Conservation (phyloP, 2,888 invertebrate species). For the Cremastinae sp. region DNA sequence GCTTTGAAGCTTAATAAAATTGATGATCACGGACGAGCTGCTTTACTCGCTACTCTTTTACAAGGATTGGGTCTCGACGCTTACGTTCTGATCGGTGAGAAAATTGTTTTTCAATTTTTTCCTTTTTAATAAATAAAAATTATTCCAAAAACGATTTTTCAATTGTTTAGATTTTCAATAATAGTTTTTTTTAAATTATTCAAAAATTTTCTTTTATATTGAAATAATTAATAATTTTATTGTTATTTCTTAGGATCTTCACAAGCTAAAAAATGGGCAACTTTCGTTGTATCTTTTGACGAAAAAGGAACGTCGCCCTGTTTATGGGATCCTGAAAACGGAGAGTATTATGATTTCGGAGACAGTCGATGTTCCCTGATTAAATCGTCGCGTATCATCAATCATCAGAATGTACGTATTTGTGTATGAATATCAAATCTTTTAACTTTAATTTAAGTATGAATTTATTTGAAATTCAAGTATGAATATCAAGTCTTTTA, state of each 20-base stretch:
- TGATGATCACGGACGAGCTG: constrained; percentile 77
- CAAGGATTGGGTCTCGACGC: constrained; percentile 73
- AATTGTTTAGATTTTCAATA: neutral
- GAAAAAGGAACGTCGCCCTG: constrained; percentile 65
- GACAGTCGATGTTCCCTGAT: constrained; percentile 75
- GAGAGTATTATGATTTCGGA: constrained; percentile 71
- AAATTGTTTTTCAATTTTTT: neutral
- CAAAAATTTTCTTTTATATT: neutral
- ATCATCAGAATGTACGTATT: constrained; percentile 73
- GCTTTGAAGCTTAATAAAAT: constrained; percentile 76
- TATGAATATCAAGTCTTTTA: neutral
- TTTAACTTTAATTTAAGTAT: constrained; percentile 8
- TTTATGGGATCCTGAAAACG: constrained; percentile 78
- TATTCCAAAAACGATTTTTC: neutral
- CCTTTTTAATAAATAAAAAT: neutral
- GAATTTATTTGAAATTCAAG: neutral
- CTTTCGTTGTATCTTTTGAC: constrained; percentile 73
- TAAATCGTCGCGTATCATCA: constrained; percentile 74
- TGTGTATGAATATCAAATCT: neutral
- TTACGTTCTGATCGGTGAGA: constrained; percentile 74
- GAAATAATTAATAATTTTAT: neutral
- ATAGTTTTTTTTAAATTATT: neutral
- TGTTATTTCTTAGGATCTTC: constrained; percentile 74
- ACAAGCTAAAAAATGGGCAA: constrained; percentile 75
- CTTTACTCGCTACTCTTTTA: constrained; percentile 72